A percentile compares a stretch with the other conserved stretches of the same genome.
Conservation (phyloP, 1,140 invertebrate genomes). For the Oedothorax gibbosus region DNA sequence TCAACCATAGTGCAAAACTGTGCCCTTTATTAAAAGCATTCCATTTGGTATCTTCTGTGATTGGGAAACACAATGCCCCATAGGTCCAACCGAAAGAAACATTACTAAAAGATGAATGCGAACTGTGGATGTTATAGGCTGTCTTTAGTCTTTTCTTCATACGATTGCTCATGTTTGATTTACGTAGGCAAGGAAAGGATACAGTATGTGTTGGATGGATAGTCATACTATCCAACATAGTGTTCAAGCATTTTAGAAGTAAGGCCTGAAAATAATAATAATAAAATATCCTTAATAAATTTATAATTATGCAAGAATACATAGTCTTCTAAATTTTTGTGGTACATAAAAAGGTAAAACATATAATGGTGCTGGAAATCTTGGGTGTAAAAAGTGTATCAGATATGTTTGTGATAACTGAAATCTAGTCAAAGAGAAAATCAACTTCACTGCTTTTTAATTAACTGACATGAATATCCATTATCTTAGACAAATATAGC, state of each 20-base stretch:
- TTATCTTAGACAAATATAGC: too few species aligned
- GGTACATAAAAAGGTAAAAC: neutral
- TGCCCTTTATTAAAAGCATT: conserved; percentile 40
- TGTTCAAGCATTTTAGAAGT: conserved; percentile 31
- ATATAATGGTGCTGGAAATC: neutral
- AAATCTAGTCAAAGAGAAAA: too few species aligned
- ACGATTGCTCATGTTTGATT: neutral
- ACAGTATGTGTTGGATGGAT: conserved; percentile 21
- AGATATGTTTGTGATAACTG: too few species aligned
- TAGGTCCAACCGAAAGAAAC: conserved; percentile 17
- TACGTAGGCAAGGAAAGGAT: conserved; percentile 27
- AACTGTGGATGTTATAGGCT: conserved; percentile 6
- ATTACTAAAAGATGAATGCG: conserved; percentile 1
- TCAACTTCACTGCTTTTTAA: too few species aligned
- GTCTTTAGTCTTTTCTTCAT: conserved; percentile 31
- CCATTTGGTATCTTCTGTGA: conserved; percentile 45
- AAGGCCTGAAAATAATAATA: conserved; percentile 21
- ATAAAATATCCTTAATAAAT: too few species aligned
- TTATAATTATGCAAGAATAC: neutral
- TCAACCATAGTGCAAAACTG: conserved; percentile 41
- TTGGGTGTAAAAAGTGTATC: neutral
- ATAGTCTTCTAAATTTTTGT: neutral
- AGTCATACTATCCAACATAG: conserved; percentile 16
- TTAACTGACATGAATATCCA: too few species aligned
- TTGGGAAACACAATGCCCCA: conserved; percentile 21